Evolutionary conservation across 2,113 vertebrate genomes (phyloP).

Genomic region (Mystacornis crossleyi): DNA sequence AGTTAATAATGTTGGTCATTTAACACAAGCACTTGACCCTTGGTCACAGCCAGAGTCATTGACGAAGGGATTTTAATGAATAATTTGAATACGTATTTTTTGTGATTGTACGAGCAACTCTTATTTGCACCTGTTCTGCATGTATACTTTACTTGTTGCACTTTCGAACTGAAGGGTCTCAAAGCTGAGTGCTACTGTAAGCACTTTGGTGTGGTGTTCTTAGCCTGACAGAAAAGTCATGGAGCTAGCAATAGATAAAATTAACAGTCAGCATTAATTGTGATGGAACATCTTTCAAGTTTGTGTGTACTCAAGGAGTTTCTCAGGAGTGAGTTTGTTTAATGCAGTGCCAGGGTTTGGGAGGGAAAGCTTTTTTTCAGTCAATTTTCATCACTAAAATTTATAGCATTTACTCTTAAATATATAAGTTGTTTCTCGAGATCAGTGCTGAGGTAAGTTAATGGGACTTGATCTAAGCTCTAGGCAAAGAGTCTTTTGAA

Average conservation of each 20-base stretch:
- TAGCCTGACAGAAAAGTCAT: background rate
- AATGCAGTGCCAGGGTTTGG: background rate
- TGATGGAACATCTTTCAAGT: background rate
- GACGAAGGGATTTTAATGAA: background rate
- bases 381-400: background rate
- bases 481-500: background rate
- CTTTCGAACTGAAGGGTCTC: background rate
- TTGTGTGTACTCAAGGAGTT: background rate
- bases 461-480: background rate
- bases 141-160: background rate
- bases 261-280: background rate
- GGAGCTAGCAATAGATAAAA: background rate
- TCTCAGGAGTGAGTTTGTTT: background rate
- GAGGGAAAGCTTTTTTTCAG: background rate
- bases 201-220: background rate
- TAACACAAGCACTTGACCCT: background rate
- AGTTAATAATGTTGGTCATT: background rate
- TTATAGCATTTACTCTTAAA: background rate
- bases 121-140: background rate
- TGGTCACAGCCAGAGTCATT: background rate
- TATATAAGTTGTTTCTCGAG: background rate
- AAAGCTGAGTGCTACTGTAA: background rate
- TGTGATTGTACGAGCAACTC: background rate
- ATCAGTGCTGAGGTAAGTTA: background rate
- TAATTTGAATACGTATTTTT: background rate